A percentile compares a stretch with the other conserved stretches of the same genome.
phyloP scores from a whole-genome alignment of 2,888 invertebrate genomes.

The Polyommatus icarus region DNA sequence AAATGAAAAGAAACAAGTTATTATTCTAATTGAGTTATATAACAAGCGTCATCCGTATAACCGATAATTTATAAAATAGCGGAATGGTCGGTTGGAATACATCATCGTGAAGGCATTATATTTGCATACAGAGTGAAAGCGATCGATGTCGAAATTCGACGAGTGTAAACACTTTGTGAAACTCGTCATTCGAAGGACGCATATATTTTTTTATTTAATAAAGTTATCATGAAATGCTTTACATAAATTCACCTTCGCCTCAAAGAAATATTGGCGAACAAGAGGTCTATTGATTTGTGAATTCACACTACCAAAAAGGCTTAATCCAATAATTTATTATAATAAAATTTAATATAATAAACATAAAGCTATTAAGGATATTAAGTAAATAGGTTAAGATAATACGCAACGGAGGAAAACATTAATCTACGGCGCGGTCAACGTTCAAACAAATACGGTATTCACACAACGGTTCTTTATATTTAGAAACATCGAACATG shows the following conservation, averaged over 20 bases:
- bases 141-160: conserved; percentile 29
- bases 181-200: not conserved
- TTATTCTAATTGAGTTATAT: conserved; percentile 1
- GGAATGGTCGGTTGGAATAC: conserved; percentile 11
- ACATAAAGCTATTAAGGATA: conserved; percentile 44
- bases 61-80: conserved; percentile 8
- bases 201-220: not conserved
- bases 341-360: conserved; percentile 13
- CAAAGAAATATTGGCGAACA: not conserved
- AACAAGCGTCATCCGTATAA: conserved; percentile 11
- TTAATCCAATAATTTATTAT: conserved; percentile 5
- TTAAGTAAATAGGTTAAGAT: conserved; percentile 50
- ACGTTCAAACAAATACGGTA: conserved; percentile 62
- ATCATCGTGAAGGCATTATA: conserved; percentile 17
- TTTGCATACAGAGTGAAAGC: conserved; percentile 31
- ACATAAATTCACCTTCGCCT: not conserved
- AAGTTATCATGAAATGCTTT: not conserved
- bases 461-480: conserved; percentile 69
- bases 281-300: not conserved
- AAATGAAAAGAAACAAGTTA: not conserved
- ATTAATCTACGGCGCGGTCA: conserved; percentile 62
- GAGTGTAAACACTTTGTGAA: conserved; percentile 21
- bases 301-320: not conserved
- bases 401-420: conserved; percentile 54
- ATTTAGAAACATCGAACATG: conserved; percentile 68